Base-by-base conservation (phyloP, 1,140 invertebrate genomes). In the Sitodiplosis mosellana region DNA sequence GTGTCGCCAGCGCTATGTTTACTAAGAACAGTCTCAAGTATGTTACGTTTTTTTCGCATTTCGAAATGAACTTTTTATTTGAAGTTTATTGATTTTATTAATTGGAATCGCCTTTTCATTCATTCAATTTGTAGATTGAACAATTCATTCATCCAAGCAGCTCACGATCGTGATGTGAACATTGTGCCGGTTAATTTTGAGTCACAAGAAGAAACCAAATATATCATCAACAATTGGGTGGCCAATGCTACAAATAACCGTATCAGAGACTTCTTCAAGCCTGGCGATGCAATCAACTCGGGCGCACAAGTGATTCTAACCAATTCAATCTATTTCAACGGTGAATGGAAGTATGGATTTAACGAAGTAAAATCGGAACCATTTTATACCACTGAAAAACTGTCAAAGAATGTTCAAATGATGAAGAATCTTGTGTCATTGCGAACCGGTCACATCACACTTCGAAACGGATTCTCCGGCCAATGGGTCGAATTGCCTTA, bases 241-340 rank as follows among this genome's bases (percentile, higher is more conserved):
- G 60, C 66, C 14, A 49, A 63, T 1, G 59, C 64, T 45, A 84
- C 82, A 0, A 59, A 66, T 7, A 67, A 74, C 11, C 70, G 70
- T 45, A 81, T 87, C 40, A 60, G 65, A 14, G 60, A 73, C 22
- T 19, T 48, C 8, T 48, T 17, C n/a, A 42, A 12, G 14, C 15
- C 33, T 15, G 21, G 43, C 18, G 19, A 42, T 41, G 11, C 42
- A 3, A 27, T 27, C 3, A 27, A 10, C 10, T 4, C 12, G 2
- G 15, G 15, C 10, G 33, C 76, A 0, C 63, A 66, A 45, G 46
- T 82, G 11, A 54, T 86, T 0, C 55, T 87, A 5, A 74, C 76
- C 0, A 87, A 84, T 54, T 78, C 78, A 1, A 64, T 87, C 15
- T 83, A 81, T 55, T 87, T 87, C 64, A 85, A 83, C 59, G 81